These are phyloP conservation scores for Cataglyphis altisquamis DNA, from an alignment of 2,888 invertebrate species.

Conservation along the genomic window DNA sequence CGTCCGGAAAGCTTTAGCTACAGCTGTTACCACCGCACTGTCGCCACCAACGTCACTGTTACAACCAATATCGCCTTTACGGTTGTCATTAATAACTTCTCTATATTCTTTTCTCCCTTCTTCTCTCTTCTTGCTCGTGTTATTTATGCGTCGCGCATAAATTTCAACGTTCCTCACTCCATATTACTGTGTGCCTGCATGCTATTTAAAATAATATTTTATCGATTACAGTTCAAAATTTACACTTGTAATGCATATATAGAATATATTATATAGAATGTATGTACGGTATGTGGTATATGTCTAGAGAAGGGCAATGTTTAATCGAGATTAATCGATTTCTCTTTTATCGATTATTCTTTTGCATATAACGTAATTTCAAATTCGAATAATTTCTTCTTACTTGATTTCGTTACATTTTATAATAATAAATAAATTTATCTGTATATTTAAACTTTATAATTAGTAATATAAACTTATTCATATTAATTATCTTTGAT, in stretches of 20 bases:
- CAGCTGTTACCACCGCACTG: constrained; percentile 40
- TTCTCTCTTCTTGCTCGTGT: not conserved
- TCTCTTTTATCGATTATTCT: not conserved
- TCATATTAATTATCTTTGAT: not conserved
- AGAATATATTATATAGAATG: not conserved
- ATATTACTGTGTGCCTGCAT: not conserved
- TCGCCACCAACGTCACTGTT: not conserved
- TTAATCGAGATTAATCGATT: not conserved
- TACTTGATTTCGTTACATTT: not conserved
- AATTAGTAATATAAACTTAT: not conserved
- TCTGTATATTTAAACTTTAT: not conserved
- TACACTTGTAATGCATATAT: not conserved
- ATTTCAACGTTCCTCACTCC: not conserved
- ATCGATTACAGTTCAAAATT: not conserved
- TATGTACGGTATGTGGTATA: not conserved
- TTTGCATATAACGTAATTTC: not conserved
- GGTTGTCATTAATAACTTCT: not conserved
- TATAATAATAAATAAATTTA: not conserved
- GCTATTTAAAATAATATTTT: not conserved
- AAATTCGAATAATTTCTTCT: not conserved
- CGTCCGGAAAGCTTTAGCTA: constrained; percentile 24
- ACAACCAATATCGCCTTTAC: not conserved
- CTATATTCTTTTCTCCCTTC: not conserved
- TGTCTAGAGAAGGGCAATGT: not conserved
- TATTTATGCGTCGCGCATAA: not conserved